Conservation (phyloP, 1,140 invertebrate genomes). For the Macrotrachela quadricornifera region DNA sequence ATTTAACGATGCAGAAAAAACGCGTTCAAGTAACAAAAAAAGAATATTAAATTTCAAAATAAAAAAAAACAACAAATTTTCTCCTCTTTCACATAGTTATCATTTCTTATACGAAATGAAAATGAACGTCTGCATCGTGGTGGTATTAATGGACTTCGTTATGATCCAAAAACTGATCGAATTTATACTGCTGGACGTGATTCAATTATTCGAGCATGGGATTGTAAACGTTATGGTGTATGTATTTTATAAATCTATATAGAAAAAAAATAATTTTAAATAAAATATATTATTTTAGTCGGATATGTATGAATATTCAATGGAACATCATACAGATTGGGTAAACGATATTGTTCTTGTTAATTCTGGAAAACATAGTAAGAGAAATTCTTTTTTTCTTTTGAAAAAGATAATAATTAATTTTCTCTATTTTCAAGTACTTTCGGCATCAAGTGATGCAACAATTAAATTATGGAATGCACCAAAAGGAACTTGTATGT, state of each 20-base stretch:
- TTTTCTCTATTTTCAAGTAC: slow-evolving; percentile 41
- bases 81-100: too few relatives aligned
- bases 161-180: slow-evolving; percentile 24
- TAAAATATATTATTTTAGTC: neutral
- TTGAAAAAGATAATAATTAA: neutral
- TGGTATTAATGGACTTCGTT: too few relatives aligned
- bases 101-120: too few relatives aligned
- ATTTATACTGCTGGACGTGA: slow-evolving; percentile 93
- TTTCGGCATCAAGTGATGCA: slow-evolving; percentile 93
- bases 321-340: slow-evolving; percentile 92
- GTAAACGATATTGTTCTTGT: slow-evolving; percentile 95
- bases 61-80: too few relatives aligned
- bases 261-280: neutral
- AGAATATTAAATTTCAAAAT: too few relatives aligned
- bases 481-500: slow-evolving; percentile 69
- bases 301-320: slow-evolving; percentile 61
- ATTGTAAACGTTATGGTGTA: slow-evolving; percentile 34
- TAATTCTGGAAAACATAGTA: slow-evolving; percentile 58
- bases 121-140: too few relatives aligned
- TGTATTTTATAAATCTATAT: neutral
- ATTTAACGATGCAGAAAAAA: too few relatives aligned
- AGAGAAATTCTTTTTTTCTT: neutral
- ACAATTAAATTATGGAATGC: slow-evolving; percentile 99
- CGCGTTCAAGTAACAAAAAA: too few relatives aligned
- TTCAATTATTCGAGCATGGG: slow-evolving; percentile 92